Evolutionary conservation across 2,888 invertebrate genomes (phyloP), one percentile per base, ranked within the genome.

Genomic region (Cantharis flavilabris): DNA sequence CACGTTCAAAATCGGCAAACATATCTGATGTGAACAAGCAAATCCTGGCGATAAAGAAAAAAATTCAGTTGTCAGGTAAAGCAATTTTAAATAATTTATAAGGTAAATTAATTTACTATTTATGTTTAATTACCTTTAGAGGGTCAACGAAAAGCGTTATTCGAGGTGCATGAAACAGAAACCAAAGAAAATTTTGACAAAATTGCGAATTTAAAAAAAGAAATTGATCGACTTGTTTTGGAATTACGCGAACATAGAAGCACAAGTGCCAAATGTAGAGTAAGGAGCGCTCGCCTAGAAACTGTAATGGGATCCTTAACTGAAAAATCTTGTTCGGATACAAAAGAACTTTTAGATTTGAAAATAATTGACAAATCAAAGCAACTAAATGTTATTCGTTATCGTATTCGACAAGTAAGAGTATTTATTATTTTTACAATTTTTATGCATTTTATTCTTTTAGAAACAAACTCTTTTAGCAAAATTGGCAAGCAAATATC

Each of bases 21-120:
- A 81, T 93, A 63, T 91, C 90, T 20, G 90, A 90, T 72, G 90
- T 94, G 71, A 95, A 95, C 87, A 93, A 92, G 82, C 94, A 95
- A 90, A 95, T 96, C 86, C 91, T 93, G 84, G 95, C 96, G 89
- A 93, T 96, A 75, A 96, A 96, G 88, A 96, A 96, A 89, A 95
- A 95, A 88, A 95, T 96, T 86, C 93, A 95, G 84, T 88, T 96
- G 80, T 94, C 95, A 86, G 96, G 96, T 95, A 85, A 86, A 65
- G 23, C 2, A 11, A 18, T 23, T 26, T 14, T 14, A 23, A 16
- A 72, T 67, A 67, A 10, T 7, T 9, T 23, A 23, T n/a, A 72
- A 16, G 16, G 1, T 16, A 16, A 16, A 16, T 16, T 16, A 16
- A 65, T 11, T 10, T 2, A 18, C 7, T 13, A n/a, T 20, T 63